These are phyloP conservation scores for Eupelmus urozonus DNA, from an alignment of 2,888 invertebrate species.

Conservation along the genomic window DNA sequence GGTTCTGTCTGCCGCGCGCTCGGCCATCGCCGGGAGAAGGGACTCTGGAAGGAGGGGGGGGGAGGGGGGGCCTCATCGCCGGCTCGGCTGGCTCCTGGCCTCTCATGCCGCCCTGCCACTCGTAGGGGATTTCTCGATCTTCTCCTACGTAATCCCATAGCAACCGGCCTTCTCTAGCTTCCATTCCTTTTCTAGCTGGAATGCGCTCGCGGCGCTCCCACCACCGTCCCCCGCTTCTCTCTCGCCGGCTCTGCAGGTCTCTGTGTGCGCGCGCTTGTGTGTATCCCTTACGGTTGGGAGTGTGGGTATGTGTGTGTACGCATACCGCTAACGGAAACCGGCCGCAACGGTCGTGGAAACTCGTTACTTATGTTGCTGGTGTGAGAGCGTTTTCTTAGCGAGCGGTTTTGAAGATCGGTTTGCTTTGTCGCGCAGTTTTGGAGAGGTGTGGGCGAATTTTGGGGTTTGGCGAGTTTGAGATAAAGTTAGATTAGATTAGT, in stretches of 20 bases:
- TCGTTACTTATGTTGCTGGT: no score
- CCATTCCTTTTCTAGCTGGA: constrained; percentile 56
- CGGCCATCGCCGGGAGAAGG: neutral
- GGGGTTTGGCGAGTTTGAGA: no score
- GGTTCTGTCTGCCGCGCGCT: no score
- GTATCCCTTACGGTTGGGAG: no score
- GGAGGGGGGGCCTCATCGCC: constrained; percentile 42
- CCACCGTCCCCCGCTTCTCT: neutral
- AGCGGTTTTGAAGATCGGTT: no score
- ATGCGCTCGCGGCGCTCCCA: constrained; percentile 26
- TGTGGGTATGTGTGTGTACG: no score
- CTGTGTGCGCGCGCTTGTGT: constrained; percentile 1
- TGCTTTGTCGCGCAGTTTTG: no score
- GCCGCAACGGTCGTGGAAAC: no score
- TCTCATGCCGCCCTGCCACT: constrained; percentile 54
- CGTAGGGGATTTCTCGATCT: constrained; percentile 59
- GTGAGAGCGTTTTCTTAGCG: no score
- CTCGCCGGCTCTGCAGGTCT: constrained; percentile 2
- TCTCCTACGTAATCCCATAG: constrained; percentile 61
- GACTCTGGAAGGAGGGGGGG: constrained; percentile 3
- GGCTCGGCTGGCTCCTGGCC: constrained; percentile 19
- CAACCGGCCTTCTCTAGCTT: constrained; percentile 57
- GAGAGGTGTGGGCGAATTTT: no score
- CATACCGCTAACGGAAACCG: no score
- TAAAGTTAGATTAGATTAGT: no score